Evolutionary conservation across 2,888 invertebrate species (phyloP).

Genomic region (Pegoplata infirma): DNA sequence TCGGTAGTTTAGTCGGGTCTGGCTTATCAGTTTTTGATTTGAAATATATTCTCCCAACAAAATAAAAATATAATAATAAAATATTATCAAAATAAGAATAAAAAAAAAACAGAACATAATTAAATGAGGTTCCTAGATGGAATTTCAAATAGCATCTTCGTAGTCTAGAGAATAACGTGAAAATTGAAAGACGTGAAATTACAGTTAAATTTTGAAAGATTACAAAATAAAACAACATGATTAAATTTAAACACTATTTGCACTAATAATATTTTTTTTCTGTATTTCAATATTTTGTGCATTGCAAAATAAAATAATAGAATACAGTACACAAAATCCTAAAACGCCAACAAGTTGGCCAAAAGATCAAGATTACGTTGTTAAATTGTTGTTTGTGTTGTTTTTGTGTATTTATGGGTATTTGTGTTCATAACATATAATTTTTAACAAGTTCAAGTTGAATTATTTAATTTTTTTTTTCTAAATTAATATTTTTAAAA

Average conservation of each 20-base stretch:
- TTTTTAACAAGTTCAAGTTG: constrained; percentile 5
- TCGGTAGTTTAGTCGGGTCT: constrained; percentile 20
- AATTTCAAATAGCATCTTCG: constrained; percentile 41
- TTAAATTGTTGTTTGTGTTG: no score
- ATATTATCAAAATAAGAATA: constrained; percentile 14
- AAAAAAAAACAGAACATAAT: constrained; percentile 30
- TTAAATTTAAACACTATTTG: constrained; percentile 30
- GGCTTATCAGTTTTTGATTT: constrained; percentile 53
- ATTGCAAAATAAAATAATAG: constrained; percentile 5
- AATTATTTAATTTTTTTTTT: background rate
- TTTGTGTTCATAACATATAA: background rate
- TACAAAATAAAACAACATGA: constrained; percentile 8
- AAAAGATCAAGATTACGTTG: constrained; percentile 1
- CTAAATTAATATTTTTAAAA: background rate
- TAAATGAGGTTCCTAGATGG: constrained; percentile 42
- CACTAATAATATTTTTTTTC: background rate
- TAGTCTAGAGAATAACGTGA: constrained; percentile 49
- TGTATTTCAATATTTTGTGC: constrained; percentile 4
- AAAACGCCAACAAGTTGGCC: constrained; percentile 7
- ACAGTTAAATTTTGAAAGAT: background rate
- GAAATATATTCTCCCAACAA: constrained; percentile 22
- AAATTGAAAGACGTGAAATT: constrained; percentile 45
- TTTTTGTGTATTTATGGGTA: background rate
- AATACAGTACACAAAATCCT: background rate
- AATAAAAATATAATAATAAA: constrained; percentile 20